phyloP scores from a whole-genome alignment of 2,113 vertebrate genomes.

The Labeo rohita region DNA sequence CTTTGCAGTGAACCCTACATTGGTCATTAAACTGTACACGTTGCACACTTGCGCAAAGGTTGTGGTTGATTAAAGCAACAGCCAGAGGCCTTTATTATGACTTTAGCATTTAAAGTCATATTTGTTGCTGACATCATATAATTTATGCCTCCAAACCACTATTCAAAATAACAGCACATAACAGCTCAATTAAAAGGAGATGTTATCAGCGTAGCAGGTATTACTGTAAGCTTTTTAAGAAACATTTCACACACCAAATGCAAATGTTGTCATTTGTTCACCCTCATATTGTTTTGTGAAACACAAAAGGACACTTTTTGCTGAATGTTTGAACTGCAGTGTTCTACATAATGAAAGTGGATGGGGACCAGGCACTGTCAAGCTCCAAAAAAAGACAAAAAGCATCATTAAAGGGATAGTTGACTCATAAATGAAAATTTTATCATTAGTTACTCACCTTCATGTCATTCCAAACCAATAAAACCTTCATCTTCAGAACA shows the following conservation, averaged over 20 bases:
- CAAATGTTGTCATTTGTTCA: neutral
- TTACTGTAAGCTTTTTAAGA: neutral
- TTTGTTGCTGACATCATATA: conserved; percentile 5
- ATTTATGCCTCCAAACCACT: conserved; percentile 17
- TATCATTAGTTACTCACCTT: too few relatives aligned
- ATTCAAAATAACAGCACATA: conserved; percentile 1
- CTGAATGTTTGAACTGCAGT: neutral
- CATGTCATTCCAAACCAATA: too few relatives aligned
- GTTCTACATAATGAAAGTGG: neutral
- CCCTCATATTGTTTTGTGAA: neutral
- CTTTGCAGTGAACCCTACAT: neutral
- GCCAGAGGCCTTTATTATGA: conserved; percentile 12
- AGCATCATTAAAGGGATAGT: neutral
- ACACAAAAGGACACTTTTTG: neutral
- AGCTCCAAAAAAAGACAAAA: neutral
- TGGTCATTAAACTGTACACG: neutral
- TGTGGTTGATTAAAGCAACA: neutral
- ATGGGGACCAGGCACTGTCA: neutral
- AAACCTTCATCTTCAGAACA: too few relatives aligned
- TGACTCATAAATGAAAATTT: too few relatives aligned
- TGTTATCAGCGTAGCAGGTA: neutral
- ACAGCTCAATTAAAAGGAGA: neutral
- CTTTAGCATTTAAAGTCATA: conserved; percentile 19
- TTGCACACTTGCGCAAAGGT: neutral
- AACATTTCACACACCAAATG: neutral